Evolutionary conservation across 35 echinoderm and acorn worm genomes (phyloP).

Genomic region (Apostichopus japonicus): DNA sequence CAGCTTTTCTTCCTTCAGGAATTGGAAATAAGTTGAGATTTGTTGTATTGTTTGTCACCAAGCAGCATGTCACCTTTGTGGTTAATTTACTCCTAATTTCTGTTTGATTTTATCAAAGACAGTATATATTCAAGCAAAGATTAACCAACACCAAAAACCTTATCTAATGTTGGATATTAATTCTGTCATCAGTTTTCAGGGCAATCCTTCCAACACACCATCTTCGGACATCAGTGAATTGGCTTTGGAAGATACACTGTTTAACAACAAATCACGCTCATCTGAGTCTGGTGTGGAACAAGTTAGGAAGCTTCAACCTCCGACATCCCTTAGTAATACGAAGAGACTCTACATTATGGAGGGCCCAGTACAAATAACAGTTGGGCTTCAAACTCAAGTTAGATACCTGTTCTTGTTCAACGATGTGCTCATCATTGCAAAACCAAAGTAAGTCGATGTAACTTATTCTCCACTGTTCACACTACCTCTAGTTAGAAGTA

Average conservation of each 20-base stretch:
- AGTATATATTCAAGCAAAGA: neutral
- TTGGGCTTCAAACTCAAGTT: conserved; percentile 79
- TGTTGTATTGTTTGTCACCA: too few species aligned
- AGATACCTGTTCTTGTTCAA: conserved; percentile 95
- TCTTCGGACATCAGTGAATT: neutral
- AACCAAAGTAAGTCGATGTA: conserved; percentile 86
- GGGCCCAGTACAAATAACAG: conserved; percentile 75
- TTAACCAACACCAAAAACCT: neutral
- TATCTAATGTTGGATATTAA: neutral
- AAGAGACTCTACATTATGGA: conserved; percentile 91
- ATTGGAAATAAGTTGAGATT: too few species aligned
- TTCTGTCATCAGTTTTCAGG: neutral
- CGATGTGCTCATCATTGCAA: conserved; percentile 89
- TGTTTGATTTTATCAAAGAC: neutral
- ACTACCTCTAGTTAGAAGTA: too few species aligned
- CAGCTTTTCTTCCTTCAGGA: too few species aligned
- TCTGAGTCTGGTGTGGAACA: neutral
- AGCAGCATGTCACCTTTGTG: too few species aligned
- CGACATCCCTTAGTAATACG: conserved; percentile 25
- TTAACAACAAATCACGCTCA: neutral
- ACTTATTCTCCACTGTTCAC: too few species aligned
- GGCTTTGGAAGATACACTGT: neutral
- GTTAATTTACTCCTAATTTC: too few species aligned
- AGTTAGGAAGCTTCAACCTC: neutral
- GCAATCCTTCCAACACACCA: neutral